Percentiles rank a stretch among this genome's conserved stretches.
Evolutionary conservation across 35 echinoderm and acorn worm species (phyloP).

Genomic region (Diadema setosum): DNA sequence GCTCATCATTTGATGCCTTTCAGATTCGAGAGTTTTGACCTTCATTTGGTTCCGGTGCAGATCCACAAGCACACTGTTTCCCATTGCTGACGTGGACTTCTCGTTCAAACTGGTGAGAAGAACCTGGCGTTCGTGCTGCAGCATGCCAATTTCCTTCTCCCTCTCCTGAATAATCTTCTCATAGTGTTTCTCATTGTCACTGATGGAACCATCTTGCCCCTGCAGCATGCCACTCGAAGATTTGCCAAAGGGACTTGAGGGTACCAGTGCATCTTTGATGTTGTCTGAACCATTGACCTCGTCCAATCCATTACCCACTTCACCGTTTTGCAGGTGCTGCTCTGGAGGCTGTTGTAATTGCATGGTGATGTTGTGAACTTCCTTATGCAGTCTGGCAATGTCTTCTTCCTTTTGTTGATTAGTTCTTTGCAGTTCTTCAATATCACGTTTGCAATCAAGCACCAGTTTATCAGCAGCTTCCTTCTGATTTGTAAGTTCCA

Average conservation of each 20-base stretch:
- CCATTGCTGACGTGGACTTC: slow-evolving; percentile 61
- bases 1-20: slow-evolving; percentile 94
- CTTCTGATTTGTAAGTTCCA: slow-evolving; percentile 31
- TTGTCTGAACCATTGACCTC: neutral
- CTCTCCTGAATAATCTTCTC: slow-evolving; percentile 83
- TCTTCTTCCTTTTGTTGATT: slow-evolving; percentile 17
- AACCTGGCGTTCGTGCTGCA: slow-evolving; percentile 73
- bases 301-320: neutral
- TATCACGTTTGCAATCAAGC: neutral
- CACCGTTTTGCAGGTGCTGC: slow-evolving; percentile 22
- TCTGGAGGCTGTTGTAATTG: slow-evolving; percentile 49
- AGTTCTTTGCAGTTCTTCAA: slow-evolving; percentile 37
- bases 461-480: neutral
- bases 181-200: slow-evolving; percentile 91
- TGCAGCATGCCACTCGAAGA: neutral
- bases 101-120: slow-evolving; percentile 58
- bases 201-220: slow-evolving; percentile 53
- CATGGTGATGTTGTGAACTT: slow-evolving; percentile 34
- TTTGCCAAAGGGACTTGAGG: neutral
- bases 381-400: slow-evolving; percentile 24
- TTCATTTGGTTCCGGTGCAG: slow-evolving; percentile 89
- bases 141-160: slow-evolving; percentile 65
- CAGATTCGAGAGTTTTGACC: slow-evolving; percentile 77
- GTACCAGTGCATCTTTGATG: neutral
- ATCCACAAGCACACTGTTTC: slow-evolving; percentile 75